Base-by-base conservation (phyloP, 2,888 invertebrate species). In the Aproaerema taeniolella region DNA sequence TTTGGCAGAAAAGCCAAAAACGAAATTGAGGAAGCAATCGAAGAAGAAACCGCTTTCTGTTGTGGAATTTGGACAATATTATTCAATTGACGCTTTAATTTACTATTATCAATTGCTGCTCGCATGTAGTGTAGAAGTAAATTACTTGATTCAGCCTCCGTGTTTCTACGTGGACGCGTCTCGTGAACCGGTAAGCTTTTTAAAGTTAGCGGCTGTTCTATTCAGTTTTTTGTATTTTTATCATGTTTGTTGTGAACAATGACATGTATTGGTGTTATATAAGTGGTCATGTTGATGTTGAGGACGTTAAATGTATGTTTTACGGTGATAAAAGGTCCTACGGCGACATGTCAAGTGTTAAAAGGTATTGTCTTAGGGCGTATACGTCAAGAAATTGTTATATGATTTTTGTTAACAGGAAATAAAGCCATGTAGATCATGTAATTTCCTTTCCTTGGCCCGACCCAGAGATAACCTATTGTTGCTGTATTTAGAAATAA, bases 1-100 rank as follows among this genome's bases (percentile, higher is more conserved):
- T 72, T 72, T 74, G 72, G 75, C 75, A 75, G 65, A 53, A 32
- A 39, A 36, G n/a, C n/a, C n/a, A n/a, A n/a, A n/a, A n/a, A n/a
- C n/a, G n/a, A n/a, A n/a, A n/a, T n/a, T n/a, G n/a, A n/a, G n/a
- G n/a, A n/a, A n/a, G n/a, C n/a, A n/a, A n/a, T n/a, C n/a, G n/a
- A 34, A 39, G 46, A 54, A 56, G 56, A 47, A 47, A 17, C 14
- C 26, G 20, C 38, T 38, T 26, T 20, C 43, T 20, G 39, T 41
- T 39, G 7, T 20, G 20, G 33, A 40, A 41, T 39, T 7, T 37
- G 29, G 13, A 17, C 13, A 31, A 31, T 16, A 12, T 26, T 33
- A 16, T 15, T 24, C n/a, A 9, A 9, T 26, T 26, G 5, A 26
- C n/a, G 5, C 6, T 2, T 9, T 26, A 3, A 26, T 9, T 5